Conservation (phyloP, 2,888 invertebrate species). For the Latheticus oryzae region DNA sequence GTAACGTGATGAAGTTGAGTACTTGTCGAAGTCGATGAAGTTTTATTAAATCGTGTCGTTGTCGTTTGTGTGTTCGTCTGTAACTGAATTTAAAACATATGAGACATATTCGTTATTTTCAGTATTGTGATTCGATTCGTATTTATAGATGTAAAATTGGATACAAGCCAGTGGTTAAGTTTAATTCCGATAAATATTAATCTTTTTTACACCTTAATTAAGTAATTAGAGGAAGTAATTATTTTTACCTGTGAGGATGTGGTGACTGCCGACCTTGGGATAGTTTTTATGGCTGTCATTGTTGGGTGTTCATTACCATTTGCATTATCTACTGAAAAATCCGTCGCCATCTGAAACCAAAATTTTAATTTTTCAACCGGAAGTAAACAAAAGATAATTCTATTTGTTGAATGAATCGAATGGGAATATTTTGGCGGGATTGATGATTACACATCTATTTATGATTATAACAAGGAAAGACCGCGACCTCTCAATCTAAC, state of each 20-base stretch:
- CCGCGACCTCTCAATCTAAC: constrained; percentile 37
- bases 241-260: constrained; percentile 61
- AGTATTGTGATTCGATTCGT: constrained; percentile 48
- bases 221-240: constrained; percentile 24
- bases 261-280: constrained; percentile 57
- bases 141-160: constrained; percentile 37
- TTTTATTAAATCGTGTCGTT: constrained; percentile 67
- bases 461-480: constrained; percentile 28
- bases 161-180: constrained; percentile 34
- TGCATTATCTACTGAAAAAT: constrained; percentile 59
- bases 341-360: constrained; percentile 62
- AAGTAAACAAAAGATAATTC: too few relatives aligned
- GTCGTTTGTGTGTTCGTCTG: constrained; percentile 72
- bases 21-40: constrained; percentile 65
- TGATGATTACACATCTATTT: constrained; percentile 21
- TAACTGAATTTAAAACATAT: constrained; percentile 56
- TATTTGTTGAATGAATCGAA: not conserved
- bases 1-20: constrained; percentile 55
- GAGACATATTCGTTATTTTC: constrained; percentile 55
- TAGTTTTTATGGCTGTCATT: constrained; percentile 54
- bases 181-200: constrained; percentile 10
- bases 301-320: constrained; percentile 59
- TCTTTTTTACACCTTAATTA: constrained; percentile 2
- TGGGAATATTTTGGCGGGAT: constrained; percentile 8
- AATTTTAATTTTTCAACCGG: too few relatives aligned